Percentiles rank a stretch among this genome's conserved stretches.
Evolutionary conservation across 2,113 vertebrate genomes (phyloP).

Genomic region (Grantiella picta): DNA sequence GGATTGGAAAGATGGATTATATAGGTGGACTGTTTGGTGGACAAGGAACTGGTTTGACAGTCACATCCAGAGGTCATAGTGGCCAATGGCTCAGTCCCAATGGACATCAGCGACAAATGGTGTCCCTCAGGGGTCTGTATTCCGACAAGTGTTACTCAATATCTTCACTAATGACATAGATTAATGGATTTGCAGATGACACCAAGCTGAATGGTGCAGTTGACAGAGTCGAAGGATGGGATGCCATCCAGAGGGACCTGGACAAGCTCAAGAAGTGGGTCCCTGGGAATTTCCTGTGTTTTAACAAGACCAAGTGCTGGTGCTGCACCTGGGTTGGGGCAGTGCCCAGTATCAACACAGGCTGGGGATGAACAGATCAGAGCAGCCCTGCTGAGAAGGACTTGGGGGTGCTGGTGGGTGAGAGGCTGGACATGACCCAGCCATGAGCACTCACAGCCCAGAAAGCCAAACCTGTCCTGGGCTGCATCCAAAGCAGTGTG

Average conservation of each 20-base stretch:
- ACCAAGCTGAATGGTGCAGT: neutral
- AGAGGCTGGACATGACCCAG: neutral
- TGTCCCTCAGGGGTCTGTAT: neutral
- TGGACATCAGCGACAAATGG: neutral
- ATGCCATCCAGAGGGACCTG: neutral
- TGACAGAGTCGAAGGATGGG: neutral
- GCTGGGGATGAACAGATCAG: neutral
- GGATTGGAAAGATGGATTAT: neutral
- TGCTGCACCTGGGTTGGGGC: accelerated
- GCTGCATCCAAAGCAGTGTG: neutral
- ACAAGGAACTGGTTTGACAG: neutral
- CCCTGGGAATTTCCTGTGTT: neutral
- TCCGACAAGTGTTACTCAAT: neutral
- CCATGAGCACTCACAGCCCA: neutral
- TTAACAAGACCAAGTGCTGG: neutral
- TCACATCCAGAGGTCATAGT: neutral
- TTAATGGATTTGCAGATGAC: neutral
- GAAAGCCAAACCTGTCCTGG: neutral
- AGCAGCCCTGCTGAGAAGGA: neutral
- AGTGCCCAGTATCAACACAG: accelerated
- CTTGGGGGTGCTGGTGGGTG: neutral
- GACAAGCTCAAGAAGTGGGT: neutral
- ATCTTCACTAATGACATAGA: neutral
- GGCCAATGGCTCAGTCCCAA: neutral
- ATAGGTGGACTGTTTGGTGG: too few species aligned